Base-by-base conservation (phyloP, 2,797 vertebrate species). In the Intellagama lesueurii region DNA sequence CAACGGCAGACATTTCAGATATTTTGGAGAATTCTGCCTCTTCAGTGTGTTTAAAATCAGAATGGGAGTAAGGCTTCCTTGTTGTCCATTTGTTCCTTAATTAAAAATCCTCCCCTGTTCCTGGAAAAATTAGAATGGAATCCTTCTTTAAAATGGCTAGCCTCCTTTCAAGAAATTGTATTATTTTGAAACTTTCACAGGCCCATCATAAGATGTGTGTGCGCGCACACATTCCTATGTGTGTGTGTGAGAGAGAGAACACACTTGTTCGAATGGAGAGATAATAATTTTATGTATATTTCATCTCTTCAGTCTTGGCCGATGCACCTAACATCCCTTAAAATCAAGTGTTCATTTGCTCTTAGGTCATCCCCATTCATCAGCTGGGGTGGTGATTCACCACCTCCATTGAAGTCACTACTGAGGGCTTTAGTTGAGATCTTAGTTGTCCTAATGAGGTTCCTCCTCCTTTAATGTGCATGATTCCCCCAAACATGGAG, bases 401-500 rank as follows among this genome's bases (percentile, higher is more conserved):
- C 85, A 90, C 64, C 85, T 90, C 79, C 80, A 90, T 87, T 90
- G 85, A 83, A 90, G 89, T 90, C 80, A 87, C 70, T 30, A 87
- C 85, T 7, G 49, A 81, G 79, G 72, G 80, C 89, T 90, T 87
- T 82, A 52, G 79, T 86, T 82, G 73, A 82, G 79, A 86, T 90
- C 84, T 86, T 68, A 40, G 66, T 85, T 89, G 68, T 85, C 82
- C 79, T 90, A 90, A 90, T 90, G 89, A 90, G 89, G 89, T 90
- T 86, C 84, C 73, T 75, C 89, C 72, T 90, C 40, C 85, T 90
- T 83, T 90, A 83, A 82, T 82, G 85, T 87, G 72, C 82, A 44
- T 83, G 89, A 90, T 90, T 86, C 79, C 56, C 60, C 80, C 80
- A 87, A 90, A 76, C 89, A 90, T 90, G 85, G 89, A 90, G 89